phyloP scores from a whole-genome alignment of 2,113 vertebrate genomes.

The Vidua chalybeata region DNA sequence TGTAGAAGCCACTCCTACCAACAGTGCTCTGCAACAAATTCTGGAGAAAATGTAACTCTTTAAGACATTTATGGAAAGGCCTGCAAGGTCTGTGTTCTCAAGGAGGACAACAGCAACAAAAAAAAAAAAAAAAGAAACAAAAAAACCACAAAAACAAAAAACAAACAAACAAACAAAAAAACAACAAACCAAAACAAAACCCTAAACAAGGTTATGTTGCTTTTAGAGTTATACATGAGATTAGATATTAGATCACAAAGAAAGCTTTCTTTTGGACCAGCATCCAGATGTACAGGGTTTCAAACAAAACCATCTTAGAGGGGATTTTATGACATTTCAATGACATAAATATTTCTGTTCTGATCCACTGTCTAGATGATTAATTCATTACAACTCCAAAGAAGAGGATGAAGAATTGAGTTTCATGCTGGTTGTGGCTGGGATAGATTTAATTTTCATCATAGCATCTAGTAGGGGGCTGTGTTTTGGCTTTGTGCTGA shows the following conservation, averaged over 20 bases:
- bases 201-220: too few species aligned
- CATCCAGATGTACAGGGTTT: neutral
- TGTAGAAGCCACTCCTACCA: slow-evolving; percentile 39
- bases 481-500: neutral
- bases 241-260: neutral
- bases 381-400: neutral
- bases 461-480: neutral
- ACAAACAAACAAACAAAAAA: too few species aligned
- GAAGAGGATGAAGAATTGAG: neutral
- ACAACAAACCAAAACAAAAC: neutral
- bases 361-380: neutral
- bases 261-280: neutral
- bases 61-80: neutral
- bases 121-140: too few species aligned
- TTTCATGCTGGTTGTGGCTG: neutral
- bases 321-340: neutral
- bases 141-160: too few species aligned
- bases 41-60: neutral
- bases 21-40: neutral
- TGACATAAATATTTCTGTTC: neutral
- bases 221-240: neutral
- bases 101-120: neutral
- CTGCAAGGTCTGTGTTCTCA: neutral
- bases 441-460: neutral
- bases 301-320: neutral